Conservation (phyloP, 2,797 vertebrate species). For the Clamator glandarius region DNA sequence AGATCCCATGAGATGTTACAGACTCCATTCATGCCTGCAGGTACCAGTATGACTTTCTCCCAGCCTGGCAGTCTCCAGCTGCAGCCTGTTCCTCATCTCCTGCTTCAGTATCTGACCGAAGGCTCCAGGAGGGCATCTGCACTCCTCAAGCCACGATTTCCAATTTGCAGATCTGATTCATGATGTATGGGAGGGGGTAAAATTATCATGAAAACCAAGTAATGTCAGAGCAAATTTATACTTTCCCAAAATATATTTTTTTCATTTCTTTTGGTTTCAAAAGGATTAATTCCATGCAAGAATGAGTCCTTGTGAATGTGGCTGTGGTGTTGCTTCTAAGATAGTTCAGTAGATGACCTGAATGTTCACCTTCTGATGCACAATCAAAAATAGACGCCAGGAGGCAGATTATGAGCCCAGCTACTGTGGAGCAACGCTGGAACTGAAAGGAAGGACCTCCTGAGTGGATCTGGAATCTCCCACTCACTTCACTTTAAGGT, state of each 20-base stretch:
- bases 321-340: neutral
- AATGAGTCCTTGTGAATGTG: neutral
- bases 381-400: neutral
- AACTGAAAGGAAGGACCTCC: neutral
- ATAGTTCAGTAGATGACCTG: neutral
- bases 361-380: neutral
- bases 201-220: neutral
- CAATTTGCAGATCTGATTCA: neutral
- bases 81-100: neutral
- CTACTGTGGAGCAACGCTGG: neutral
- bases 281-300: neutral
- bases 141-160: neutral
- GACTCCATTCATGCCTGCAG: neutral
- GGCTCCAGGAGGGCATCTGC: neutral
- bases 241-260: neutral
- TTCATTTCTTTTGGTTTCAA: neutral
- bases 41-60: neutral
- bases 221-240: neutral
- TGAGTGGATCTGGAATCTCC: neutral
- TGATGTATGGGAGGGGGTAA: neutral
- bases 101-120: neutral
- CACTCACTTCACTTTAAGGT: neutral
- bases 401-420: neutral
- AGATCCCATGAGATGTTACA: fast-evolving
- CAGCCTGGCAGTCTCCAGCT: neutral